Conservation (phyloP, 2,113 vertebrate genomes). For the Sula dactylatra region DNA sequence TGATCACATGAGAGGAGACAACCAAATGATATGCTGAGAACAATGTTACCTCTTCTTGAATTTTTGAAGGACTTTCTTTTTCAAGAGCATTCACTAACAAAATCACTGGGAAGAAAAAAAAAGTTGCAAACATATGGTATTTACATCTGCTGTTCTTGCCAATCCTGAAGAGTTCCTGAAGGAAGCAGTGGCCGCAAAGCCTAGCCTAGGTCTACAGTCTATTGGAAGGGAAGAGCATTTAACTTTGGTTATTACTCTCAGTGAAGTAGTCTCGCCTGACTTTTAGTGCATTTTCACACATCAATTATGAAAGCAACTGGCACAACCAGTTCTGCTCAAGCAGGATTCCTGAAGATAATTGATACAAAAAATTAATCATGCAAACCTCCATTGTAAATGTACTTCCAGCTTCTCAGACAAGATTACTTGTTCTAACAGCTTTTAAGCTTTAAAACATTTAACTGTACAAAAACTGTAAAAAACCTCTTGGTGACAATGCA, state of each 20-base stretch:
- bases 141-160: neutral
- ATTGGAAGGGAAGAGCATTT: neutral
- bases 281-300: neutral
- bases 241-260: neutral
- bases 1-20: neutral
- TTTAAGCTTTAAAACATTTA: neutral
- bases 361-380: neutral
- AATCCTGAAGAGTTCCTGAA: neutral
- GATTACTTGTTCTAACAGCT: neutral
- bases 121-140: neutral
- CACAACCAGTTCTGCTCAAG: neutral
- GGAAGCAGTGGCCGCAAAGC: neutral
- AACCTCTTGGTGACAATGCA: neutral
- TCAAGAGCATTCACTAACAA: neutral
- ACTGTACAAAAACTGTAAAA: neutral
- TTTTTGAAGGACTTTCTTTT: neutral
- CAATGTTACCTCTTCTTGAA: neutral
- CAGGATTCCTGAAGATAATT: neutral
- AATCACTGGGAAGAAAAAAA: neutral
- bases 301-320: neutral
- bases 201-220: neutral
- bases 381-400: neutral
- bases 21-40: fast-evolving
- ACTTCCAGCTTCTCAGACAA: neutral
- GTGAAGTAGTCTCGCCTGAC: neutral